These are phyloP conservation scores for Bemisia tabaci DNA, from an alignment of 1,140 invertebrate species.

Conservation along the genomic window DNA sequence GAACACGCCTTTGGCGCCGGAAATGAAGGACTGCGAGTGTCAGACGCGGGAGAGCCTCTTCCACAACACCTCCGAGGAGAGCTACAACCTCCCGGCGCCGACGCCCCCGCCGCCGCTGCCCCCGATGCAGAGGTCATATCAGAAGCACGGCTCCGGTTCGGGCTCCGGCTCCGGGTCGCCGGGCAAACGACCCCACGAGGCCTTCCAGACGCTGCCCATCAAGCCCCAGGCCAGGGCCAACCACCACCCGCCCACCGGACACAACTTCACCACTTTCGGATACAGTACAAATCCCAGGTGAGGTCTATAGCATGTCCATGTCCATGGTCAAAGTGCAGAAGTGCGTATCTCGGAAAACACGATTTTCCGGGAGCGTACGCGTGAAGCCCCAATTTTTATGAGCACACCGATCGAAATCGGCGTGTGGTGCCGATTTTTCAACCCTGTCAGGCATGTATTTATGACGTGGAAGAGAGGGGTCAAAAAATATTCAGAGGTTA, in stretches of 20 bases:
- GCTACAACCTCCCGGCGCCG: constrained; percentile 19
- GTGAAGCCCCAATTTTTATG: too few species aligned
- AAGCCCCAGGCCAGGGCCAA: constrained; percentile 19
- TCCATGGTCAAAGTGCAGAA: too few species aligned
- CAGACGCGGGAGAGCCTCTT: constrained; percentile 65
- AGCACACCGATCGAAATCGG: too few species aligned
- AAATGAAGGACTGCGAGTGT: constrained; percentile 58
- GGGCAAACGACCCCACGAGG: constrained; percentile 10
- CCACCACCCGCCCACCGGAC: background rate
- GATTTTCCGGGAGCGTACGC: too few species aligned
- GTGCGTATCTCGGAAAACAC: too few species aligned
- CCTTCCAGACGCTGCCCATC: constrained; percentile 10
- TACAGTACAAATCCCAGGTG: constrained; percentile 37
- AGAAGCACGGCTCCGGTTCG: constrained; percentile 16
- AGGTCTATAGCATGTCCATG: too few species aligned
- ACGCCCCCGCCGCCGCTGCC: constrained; percentile 16
- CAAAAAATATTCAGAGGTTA: too few species aligned
- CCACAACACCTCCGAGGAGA: constrained; percentile 29
- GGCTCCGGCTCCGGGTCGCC: constrained; percentile 17
- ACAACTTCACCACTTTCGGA: constrained; percentile 37
- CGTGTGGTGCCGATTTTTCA: too few species aligned
- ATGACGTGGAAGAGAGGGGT: too few species aligned
- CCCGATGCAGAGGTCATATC: constrained; percentile 27
- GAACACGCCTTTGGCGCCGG: constrained; percentile 25
- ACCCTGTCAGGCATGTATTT: too few species aligned